A percentile compares a stretch with the other conserved stretches of the same genome.
phyloP scores from a whole-genome alignment of 1,140 invertebrate genomes.

The Panonychus citri region DNA sequence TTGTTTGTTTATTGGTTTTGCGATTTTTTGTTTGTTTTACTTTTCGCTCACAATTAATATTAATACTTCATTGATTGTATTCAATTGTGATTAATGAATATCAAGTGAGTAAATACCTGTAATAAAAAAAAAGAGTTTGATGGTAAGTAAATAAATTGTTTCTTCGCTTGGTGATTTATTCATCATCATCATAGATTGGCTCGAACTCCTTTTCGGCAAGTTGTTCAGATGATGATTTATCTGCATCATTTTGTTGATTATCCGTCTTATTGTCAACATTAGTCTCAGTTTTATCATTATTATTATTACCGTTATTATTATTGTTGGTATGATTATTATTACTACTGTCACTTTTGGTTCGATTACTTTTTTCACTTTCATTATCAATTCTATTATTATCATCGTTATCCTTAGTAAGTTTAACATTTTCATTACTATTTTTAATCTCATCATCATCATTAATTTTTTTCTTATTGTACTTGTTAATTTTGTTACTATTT shows the following conservation, averaged over 20 bases:
- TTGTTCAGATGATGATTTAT: background rate
- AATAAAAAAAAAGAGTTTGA: too few relatives aligned
- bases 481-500: background rate
- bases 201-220: constrained; percentile 15
- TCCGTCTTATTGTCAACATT: background rate
- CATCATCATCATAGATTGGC: constrained; percentile 15
- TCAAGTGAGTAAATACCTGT: too few relatives aligned
- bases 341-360: too few relatives aligned
- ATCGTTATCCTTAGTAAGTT: background rate
- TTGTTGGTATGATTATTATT: constrained; percentile 12
- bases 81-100: too few relatives aligned
- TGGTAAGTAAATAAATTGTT: too few relatives aligned
- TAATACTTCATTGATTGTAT: too few relatives aligned
- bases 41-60: too few relatives aligned
- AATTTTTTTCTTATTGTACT: background rate
- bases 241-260: too few relatives aligned
- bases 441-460: background rate
- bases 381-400: constrained; percentile 15
- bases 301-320: constrained; percentile 11
- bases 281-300: constrained; percentile 10
- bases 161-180: background rate
- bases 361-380: too few relatives aligned
- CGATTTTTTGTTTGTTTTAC: too few relatives aligned
- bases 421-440: background rate
- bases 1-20: too few relatives aligned